These are phyloP conservation scores for Oriolus oriolus DNA, from an alignment of 2,113 vertebrate genomes.

Conservation along the genomic window DNA sequence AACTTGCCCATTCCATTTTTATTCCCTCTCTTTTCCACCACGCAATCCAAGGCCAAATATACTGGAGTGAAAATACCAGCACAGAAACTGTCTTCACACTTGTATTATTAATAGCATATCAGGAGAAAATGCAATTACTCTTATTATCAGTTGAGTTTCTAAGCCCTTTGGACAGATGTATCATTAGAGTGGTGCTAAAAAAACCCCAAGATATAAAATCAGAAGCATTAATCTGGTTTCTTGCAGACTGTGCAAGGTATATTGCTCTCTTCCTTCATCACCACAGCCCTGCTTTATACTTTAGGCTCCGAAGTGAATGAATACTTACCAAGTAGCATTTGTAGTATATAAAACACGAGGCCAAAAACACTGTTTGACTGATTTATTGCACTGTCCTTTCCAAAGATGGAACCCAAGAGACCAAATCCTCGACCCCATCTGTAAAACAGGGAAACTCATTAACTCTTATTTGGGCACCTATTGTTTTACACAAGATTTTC, in stretches of 20 bases:
- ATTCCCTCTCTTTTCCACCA: neutral
- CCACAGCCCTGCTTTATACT: neutral
- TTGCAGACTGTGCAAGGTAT: neutral
- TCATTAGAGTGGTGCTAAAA: neutral
- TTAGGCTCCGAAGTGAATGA: neutral
- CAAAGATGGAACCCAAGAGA: slow-evolving; percentile 96
- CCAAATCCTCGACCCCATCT: slow-evolving; percentile 99
- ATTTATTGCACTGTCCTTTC: slow-evolving; percentile 96
- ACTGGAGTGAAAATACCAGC: neutral
- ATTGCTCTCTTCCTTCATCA: neutral
- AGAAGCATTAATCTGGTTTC: neutral
- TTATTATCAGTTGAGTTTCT: neutral
- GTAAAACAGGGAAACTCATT: slow-evolving; percentile 69
- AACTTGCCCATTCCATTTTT: neutral
- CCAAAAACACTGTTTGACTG: slow-evolving; percentile 99
- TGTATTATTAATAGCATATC: neutral
- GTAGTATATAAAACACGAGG: slow-evolving; percentile 96
- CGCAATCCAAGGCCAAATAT: neutral
- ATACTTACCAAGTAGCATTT: slow-evolving; percentile 95
- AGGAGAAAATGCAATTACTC: neutral
- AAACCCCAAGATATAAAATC: neutral
- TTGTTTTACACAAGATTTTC: neutral
- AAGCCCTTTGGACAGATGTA: neutral
- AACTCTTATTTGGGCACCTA: slow-evolving; percentile 5
- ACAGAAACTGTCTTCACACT: neutral